These are phyloP conservation scores for Ophthalmolycus amberensis DNA, from an alignment of 2,113 vertebrate genomes.

Conservation along the genomic window DNA sequence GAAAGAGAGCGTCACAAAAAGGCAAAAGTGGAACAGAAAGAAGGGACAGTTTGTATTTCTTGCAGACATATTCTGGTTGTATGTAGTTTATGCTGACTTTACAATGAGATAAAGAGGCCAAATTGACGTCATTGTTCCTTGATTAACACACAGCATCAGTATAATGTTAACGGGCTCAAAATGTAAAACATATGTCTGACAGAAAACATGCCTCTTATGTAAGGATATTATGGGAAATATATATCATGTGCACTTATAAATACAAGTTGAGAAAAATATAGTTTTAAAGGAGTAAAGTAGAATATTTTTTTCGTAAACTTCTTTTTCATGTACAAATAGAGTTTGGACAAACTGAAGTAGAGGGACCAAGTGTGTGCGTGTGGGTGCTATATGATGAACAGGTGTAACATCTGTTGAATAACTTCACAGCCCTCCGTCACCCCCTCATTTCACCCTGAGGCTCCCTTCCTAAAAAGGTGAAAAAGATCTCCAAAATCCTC, in stretches of 20 bases:
- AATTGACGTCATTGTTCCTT: not conserved
- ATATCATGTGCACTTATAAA: not conserved
- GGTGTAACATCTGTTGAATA: constrained; percentile 71
- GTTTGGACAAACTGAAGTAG: constrained; percentile 1
- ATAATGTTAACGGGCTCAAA: constrained; percentile 12
- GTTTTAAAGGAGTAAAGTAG: constrained; percentile 12
- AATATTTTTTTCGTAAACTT: not conserved
- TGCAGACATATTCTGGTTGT: not conserved
- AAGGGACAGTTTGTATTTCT: not conserved
- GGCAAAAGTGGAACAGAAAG: not conserved
- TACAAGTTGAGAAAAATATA: constrained; percentile 2
- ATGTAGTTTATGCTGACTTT: not conserved
- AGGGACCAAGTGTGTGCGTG: constrained; percentile 20
- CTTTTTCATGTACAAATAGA: constrained; percentile 1
- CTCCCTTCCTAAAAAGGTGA: constrained; percentile 36
- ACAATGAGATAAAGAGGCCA: not conserved
- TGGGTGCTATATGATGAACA: constrained; percentile 51
- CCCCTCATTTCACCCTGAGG: constrained; percentile 41
- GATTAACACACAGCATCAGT: constrained; percentile 10
- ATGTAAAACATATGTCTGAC: constrained; percentile 25
- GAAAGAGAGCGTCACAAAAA: not conserved
- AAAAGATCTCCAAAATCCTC: constrained; percentile 46
- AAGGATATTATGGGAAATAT: not conserved
- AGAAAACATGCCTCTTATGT: constrained; percentile 3
- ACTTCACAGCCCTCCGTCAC: constrained; percentile 49